phyloP scores from a whole-genome alignment of 2,888 invertebrate species.

The Prosapia bicincta region DNA sequence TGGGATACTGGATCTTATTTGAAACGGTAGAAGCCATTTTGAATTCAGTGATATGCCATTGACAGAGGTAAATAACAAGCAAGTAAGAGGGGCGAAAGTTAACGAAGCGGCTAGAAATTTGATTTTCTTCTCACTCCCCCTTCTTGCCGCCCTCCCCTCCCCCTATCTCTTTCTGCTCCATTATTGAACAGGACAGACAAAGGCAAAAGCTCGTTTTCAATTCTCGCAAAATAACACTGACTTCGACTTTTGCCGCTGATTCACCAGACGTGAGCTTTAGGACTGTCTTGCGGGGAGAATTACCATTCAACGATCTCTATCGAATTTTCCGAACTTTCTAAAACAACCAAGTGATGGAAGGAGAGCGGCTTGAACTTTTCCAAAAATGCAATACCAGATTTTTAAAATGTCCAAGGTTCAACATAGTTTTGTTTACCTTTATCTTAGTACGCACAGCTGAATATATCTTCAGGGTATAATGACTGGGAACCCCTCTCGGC shows the following conservation, averaged over 20 bases:
- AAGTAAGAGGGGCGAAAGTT: not conserved
- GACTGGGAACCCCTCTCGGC: too few species aligned
- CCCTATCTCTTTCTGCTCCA: not conserved
- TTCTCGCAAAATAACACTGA: not conserved
- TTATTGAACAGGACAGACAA: not conserved
- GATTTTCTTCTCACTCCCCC: not conserved
- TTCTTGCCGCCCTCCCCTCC: not conserved
- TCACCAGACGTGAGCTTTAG: not conserved
- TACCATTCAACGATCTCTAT: too few species aligned
- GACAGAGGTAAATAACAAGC: not conserved
- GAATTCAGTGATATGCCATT: not conserved
- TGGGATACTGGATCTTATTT: not conserved
- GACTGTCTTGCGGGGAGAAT: too few species aligned
- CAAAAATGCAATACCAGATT: too few species aligned
- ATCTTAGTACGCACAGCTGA: too few species aligned
- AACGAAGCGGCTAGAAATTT: constrained; percentile 2
- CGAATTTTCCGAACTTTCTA: too few species aligned
- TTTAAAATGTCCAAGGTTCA: too few species aligned
- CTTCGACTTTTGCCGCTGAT: not conserved
- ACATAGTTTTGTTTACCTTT: too few species aligned
- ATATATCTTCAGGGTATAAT: too few species aligned
- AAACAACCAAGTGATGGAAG: too few species aligned
- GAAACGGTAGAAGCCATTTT: constrained; percentile 2
- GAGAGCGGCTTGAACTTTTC: too few species aligned
- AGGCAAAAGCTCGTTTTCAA: not conserved